A percentile compares a stretch with the other conserved stretches of the same genome.
phyloP scores from a whole-genome alignment of 2,113 vertebrate genomes.

The cattle (Bos taurus) region DNA sequence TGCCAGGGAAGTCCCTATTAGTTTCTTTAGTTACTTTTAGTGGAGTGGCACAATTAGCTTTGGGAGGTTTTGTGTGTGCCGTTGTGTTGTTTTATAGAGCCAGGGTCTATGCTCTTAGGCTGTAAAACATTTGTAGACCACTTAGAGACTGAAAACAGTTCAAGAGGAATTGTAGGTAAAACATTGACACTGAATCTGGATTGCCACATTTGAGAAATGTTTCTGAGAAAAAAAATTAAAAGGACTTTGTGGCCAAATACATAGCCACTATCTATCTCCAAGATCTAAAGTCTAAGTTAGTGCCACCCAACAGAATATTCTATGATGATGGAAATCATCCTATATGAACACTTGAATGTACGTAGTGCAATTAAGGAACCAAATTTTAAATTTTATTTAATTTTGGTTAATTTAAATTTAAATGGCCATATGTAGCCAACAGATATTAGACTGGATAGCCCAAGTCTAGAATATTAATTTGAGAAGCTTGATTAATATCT shows the following conservation, averaged over 20 bases:
- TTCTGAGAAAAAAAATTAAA: background rate
- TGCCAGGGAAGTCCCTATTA: background rate
- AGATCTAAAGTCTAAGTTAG: background rate
- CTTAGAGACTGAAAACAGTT: background rate
- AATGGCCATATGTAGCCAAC: background rate
- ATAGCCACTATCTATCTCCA: background rate
- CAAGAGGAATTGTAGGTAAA: background rate
- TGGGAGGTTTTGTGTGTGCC: background rate
- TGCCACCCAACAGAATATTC: background rate
- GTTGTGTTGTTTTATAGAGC: background rate
- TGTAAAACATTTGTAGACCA: background rate
- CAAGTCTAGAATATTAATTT: background rate
- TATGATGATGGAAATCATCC: background rate
- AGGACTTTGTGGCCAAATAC: background rate
- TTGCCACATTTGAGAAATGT: background rate
- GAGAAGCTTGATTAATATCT: background rate
- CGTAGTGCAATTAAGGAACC: background rate
- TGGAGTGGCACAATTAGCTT: background rate
- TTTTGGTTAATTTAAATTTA: background rate
- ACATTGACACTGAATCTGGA: background rate
- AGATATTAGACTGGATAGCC: background rate
- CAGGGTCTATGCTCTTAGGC: background rate
- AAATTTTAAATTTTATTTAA: background rate
- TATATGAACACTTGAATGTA: background rate
- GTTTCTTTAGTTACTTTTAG: background rate